A percentile compares a stretch with the other conserved stretches of the same genome.
These are phyloP conservation scores for Acrocyrtus sp. DNA, from an alignment of 2,888 invertebrate genomes.

Conservation along the genomic window DNA sequence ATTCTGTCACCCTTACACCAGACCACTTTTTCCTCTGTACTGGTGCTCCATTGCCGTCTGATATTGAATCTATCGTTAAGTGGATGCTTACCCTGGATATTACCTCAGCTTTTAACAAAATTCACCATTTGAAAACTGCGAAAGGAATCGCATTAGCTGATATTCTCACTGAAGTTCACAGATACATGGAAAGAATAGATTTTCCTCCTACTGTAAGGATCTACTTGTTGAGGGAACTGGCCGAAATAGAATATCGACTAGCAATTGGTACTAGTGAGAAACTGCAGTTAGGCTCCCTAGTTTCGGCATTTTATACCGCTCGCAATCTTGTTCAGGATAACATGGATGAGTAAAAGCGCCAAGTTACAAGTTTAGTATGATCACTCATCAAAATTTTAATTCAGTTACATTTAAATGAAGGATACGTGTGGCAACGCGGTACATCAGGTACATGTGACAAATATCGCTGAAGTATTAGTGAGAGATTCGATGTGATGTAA, in stretches of 20 bases:
- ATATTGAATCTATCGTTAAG: slow-evolving; percentile 88
- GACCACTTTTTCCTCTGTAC: slow-evolving; percentile 95
- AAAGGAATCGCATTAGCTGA: slow-evolving; percentile 95
- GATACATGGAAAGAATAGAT: slow-evolving; percentile 87
- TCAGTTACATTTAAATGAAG: too few species aligned
- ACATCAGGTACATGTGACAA: too few species aligned
- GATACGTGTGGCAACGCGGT: too few species aligned
- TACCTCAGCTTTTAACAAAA: slow-evolving; percentile 80
- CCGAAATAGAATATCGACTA: slow-evolving; percentile 88
- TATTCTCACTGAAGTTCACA: slow-evolving; percentile 91
- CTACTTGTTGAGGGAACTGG: slow-evolving; percentile 84
- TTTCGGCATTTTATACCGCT: slow-evolving; percentile 86
- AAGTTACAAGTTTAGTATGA: not conserved
- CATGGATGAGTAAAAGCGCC: slow-evolving; percentile 37
- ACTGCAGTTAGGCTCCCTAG: slow-evolving; percentile 87
- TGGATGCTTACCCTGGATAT: slow-evolving; percentile 86
- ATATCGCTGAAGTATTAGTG: too few species aligned
- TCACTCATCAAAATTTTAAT: too few species aligned
- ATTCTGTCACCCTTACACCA: slow-evolving; percentile 81
- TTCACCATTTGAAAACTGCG: slow-evolving; percentile 76
- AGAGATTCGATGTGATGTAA: slow-evolving; percentile 4
- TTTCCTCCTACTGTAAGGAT: slow-evolving; percentile 83
- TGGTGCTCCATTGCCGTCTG: slow-evolving; percentile 91
- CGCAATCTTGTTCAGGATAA: slow-evolving; percentile 68
- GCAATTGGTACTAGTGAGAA: slow-evolving; percentile 89